phyloP scores from a whole-genome alignment of 1,140 invertebrate species.

The Macrobrachium rosenbergii region DNA sequence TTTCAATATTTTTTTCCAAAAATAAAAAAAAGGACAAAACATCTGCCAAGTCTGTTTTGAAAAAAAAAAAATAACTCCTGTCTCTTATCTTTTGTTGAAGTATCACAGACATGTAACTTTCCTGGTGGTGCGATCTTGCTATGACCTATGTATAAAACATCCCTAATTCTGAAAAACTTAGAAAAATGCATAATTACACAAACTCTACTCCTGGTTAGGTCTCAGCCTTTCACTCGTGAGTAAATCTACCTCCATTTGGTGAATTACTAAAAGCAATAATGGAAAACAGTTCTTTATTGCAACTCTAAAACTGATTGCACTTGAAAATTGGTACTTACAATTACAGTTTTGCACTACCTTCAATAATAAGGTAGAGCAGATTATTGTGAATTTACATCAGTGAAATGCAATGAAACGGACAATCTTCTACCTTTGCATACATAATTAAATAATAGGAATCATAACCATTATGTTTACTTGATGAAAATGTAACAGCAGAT shows the following conservation, averaged over 20 bases:
- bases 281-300: conserved; percentile 19
- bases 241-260: not conserved
- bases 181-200: not conserved
- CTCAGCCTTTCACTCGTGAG: not conserved
- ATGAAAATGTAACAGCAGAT: conserved; percentile 27
- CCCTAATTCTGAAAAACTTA: too few relatives aligned
- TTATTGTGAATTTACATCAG: too few relatives aligned
- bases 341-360: conserved; percentile 3
- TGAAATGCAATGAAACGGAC: too few relatives aligned
- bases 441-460: conserved; percentile 30
- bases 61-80: too few relatives aligned
- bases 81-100: too few relatives aligned
- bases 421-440: too few relatives aligned
- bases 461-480: conserved; percentile 19
- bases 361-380: not conserved
- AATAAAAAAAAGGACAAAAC: too few relatives aligned
- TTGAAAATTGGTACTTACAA: not conserved
- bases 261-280: not conserved
- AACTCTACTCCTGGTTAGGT: not conserved
- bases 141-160: too few relatives aligned
- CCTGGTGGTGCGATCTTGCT: too few relatives aligned
- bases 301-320: conserved; percentile 36
- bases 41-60: too few relatives aligned
- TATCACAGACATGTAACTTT: too few relatives aligned
- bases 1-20: too few relatives aligned